Evolutionary conservation across 2,797 vertebrate species (phyloP).

Genomic region (Erethizon dorsatum): DNA sequence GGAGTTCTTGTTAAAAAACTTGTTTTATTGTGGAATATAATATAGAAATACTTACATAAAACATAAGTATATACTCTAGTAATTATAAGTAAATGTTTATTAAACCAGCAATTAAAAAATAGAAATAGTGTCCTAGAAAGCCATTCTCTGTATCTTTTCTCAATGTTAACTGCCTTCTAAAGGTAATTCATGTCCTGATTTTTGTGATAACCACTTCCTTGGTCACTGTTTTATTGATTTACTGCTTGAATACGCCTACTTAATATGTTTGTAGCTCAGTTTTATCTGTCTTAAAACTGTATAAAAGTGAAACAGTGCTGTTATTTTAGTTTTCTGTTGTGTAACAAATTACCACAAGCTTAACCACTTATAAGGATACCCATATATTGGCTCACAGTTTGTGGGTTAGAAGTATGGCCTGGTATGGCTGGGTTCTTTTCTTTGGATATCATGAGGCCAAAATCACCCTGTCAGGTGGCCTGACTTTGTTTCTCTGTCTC

Average conservation of each 20-base stretch:
- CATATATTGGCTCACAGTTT: neutral
- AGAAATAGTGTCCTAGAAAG: conserved; percentile 56
- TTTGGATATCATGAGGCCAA: neutral
- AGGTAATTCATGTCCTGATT: conserved; percentile 55
- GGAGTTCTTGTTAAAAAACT: conserved; percentile 71
- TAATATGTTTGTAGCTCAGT: conserved; percentile 55
- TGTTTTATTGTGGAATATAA: conserved; percentile 65
- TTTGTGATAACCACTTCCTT: conserved; percentile 52
- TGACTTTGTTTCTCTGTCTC: neutral
- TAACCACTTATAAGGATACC: neutral
- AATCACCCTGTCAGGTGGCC: neutral
- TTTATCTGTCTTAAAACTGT: conserved; percentile 52
- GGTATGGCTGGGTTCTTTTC: neutral
- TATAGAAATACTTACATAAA: conserved; percentile 56
- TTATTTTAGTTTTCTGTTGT: conserved; percentile 56
- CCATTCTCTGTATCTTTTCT: conserved; percentile 21
- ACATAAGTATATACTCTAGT: conserved; percentile 36
- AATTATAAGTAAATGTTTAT: conserved; percentile 41
- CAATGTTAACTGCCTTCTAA: neutral
- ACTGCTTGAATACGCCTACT: conserved; percentile 13
- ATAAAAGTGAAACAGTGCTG: neutral
- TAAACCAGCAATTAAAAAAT: conserved; percentile 63
- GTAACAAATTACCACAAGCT: neutral
- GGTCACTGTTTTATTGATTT: conserved; percentile 30
- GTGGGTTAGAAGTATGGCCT: neutral